A percentile compares a stretch with the other conserved stretches of the same genome.
Evolutionary conservation across 2,113 vertebrate species (phyloP).

Genomic region (Vimba vimba): DNA sequence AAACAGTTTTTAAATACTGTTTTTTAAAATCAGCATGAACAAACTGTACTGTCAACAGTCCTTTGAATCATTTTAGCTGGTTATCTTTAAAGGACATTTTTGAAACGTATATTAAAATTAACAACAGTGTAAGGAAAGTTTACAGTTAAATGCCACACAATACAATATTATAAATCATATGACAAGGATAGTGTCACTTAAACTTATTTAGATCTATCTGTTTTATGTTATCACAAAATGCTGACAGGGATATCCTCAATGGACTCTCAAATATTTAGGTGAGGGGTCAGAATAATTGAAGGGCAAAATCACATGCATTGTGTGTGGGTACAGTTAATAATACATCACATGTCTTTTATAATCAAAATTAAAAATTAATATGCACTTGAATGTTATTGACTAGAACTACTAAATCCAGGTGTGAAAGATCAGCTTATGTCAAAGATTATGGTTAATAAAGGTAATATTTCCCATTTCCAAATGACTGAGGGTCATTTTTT

Average conservation of each 20-base stretch:
- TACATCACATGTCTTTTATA: background rate
- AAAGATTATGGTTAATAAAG: background rate
- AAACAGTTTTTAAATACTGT: too few species aligned
- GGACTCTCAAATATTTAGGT: background rate
- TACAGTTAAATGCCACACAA: too few species aligned
- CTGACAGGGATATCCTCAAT: background rate
- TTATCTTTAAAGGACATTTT: background rate
- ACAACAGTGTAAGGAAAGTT: too few species aligned
- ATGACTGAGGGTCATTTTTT: constrained; percentile 36
- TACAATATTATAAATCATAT: too few species aligned
- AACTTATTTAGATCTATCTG: background rate
- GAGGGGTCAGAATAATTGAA: constrained; percentile 14
- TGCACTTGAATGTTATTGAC: background rate
- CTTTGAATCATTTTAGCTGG: background rate
- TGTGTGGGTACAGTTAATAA: background rate
- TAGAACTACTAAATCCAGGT: background rate
- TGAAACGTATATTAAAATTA: background rate
- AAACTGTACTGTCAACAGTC: background rate
- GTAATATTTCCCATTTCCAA: background rate
- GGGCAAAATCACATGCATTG: background rate
- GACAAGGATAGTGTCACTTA: background rate
- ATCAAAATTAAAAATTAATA: background rate
- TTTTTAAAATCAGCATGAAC: background rate
- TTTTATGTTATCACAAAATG: too few species aligned
- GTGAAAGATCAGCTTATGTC: background rate